phyloP scores from a whole-genome alignment of 2,888 invertebrate genomes.

The Epinotia bilunana region DNA sequence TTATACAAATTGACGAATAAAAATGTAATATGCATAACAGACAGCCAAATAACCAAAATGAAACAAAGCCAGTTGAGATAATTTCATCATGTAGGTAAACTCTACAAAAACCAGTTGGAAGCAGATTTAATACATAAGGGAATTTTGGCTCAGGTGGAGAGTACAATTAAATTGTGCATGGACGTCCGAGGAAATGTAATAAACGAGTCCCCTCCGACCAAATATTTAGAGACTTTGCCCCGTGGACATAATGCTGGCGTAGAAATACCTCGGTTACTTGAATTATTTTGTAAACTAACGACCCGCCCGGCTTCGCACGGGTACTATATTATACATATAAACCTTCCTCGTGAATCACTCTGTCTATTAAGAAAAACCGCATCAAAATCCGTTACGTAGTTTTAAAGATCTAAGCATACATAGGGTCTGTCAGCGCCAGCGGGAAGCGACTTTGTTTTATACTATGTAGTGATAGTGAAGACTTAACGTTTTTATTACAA shows the following conservation, averaged over 20 bases:
- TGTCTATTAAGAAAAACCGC: no score
- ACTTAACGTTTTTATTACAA: constrained; percentile 21
- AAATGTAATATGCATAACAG: neutral
- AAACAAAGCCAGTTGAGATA: constrained; percentile 44
- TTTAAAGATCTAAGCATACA: no score
- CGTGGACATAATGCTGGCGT: constrained; percentile 56
- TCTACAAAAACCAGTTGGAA: constrained; percentile 55
- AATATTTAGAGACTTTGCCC: constrained; percentile 71
- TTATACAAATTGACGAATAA: neutral
- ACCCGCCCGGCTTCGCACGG: no score
- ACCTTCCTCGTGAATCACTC: no score
- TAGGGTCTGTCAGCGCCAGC: no score
- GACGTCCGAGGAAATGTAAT: constrained; percentile 76
- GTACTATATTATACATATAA: no score
- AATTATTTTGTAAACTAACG: constrained; percentile 33
- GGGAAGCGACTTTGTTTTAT: no score
- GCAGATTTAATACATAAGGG: constrained; percentile 54
- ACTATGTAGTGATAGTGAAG: no score
- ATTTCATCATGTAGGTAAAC: constrained; percentile 48
- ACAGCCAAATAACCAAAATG: constrained; percentile 29
- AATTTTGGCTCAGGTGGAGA: constrained; percentile 69
- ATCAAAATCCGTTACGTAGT: no score
- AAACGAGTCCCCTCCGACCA: constrained; percentile 72
- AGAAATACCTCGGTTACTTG: constrained; percentile 21
- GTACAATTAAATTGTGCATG: constrained; percentile 78